Conservation (phyloP, 2,888 invertebrate genomes). For the Ochropleura plecta region DNA sequence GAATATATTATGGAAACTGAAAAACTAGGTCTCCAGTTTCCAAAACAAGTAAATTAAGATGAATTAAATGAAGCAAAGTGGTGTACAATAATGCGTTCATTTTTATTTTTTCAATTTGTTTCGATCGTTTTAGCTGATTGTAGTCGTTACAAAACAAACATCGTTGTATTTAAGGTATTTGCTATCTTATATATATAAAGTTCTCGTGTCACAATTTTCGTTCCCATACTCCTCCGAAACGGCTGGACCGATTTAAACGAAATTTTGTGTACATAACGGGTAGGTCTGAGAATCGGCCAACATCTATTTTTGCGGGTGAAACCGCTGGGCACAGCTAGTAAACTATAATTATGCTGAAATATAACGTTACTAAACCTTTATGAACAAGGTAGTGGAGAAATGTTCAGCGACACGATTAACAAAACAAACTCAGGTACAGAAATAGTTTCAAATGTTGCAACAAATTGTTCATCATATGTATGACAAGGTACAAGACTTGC, state of each 20-base stretch:
- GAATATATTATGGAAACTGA: neutral
- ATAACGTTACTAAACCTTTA: neutral
- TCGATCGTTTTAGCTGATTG: neutral
- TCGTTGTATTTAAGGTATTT: no score
- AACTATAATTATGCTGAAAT: neutral
- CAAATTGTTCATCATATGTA: conserved; percentile 32
- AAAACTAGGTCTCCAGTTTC: neutral
- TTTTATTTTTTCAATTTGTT: neutral
- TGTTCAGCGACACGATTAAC: conserved; percentile 27
- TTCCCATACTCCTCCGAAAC: no score
- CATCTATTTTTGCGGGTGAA: no score
- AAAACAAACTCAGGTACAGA: conserved; percentile 43
- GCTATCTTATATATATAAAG: no score
- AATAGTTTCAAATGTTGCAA: conserved; percentile 44
- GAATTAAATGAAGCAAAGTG: no score
- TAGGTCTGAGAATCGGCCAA: no score
- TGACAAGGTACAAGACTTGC: conserved; percentile 41
- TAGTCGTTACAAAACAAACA: no score
- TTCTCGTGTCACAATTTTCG: no score
- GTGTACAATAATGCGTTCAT: no score
- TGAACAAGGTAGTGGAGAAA: conserved; percentile 25
- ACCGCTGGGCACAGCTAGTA: neutral
- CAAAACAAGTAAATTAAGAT: no score
- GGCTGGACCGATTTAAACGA: no score
- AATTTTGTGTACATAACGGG: no score